Evolutionary conservation across 2,888 invertebrate species (phyloP), one percentile per base, ranked within the genome.

Genomic region (Lobophora halterata): DNA sequence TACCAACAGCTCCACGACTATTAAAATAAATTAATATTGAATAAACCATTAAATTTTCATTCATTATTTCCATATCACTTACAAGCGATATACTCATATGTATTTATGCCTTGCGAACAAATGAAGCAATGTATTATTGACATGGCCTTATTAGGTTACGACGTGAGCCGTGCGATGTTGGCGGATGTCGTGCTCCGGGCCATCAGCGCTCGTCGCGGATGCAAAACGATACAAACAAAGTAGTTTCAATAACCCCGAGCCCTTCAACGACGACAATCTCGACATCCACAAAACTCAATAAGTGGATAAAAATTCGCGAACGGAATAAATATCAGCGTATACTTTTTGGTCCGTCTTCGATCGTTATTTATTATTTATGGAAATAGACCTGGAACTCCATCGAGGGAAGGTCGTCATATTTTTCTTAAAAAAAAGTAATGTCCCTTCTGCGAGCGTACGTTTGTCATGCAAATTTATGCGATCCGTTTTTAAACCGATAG

Each of bases 351-450:
- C 64, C 66, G 75, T 71, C 72, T 75, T 65, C 82, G 76, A 78
- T 79, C 81, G 79, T 81, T 83, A 83, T 83, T 83, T 82, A 82
- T 83, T 85, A 85, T 85, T 85, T 83, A 85, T 85, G 83, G 83
- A 85, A 82, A 85, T 85, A 79, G 78, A 80, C 74, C 76, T 78
- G 79, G 67, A 76, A 76, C 79, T 79, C 79, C 76, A 68, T 67
- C 73, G 78, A 69, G 30, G 73, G 74, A 75, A 79, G 79, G 79
- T 78, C 78, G 82, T 80, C 83, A 80, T 83, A 83, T 83, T 85
- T 83, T 82, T 79, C 79, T 82, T 82, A 75, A 81, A 80, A 78
- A 61, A 81, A 83, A 79, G 77, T 79, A 79, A 80, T 77, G 75
- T 77, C 78, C 79, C 71, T 55, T 68, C 73, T 71, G 68, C 64